Evolutionary conservation across 1,140 invertebrate genomes (phyloP), one percentile per base, ranked within the genome.

Genomic region (Temnothorax longispinosus): DNA sequence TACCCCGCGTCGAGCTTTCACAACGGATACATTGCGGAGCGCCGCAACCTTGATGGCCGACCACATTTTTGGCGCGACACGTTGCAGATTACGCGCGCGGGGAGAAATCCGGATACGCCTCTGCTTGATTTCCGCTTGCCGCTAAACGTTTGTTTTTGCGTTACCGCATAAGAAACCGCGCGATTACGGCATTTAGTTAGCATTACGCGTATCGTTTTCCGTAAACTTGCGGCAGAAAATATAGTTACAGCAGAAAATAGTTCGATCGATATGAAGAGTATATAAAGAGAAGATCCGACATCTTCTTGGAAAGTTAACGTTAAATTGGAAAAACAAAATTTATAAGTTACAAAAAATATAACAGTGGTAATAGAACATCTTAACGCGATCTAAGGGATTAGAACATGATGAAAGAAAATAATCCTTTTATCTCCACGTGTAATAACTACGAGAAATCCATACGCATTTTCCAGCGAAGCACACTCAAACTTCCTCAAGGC

Each of bases 401-500:
- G 54, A 44, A 3, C 5, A 4, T 2, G 27, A 67, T 3, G 21
- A 56, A 50, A n/a, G 13, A 62, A 27, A 27, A 18, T 38, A 21
- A 41, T 44, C n/a, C 38, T 60, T 47, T 76, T 52, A 64, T 62
- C 3, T 64, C 13, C 8, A 41, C 18, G 8, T n/a, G 13, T 35
- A 77, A 47, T 7, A 77, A 27, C 38, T 44, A 3, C 11, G n/a
- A 41, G 44, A 18, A 62, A 82, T 76, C 2, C n/a, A 27, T 76
- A 62, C 15, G 38, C 10, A 38, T 52, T 4, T 78, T 78, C n/a
- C 4, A 18, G 13, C 32, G 38, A 21, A 65, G 32, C 21, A 35
- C 3, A 15, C 58, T 85, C 58, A 27, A 50, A 32, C 32, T 76
- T 78, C 74, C 13, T 65, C 47, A 78, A 78, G 60, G 10, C 15